Percentiles rank a stretch among this genome's conserved stretches.
Evolutionary conservation across 1,140 invertebrate genomes (phyloP).

Genomic region (Meteorus sp.): DNA sequence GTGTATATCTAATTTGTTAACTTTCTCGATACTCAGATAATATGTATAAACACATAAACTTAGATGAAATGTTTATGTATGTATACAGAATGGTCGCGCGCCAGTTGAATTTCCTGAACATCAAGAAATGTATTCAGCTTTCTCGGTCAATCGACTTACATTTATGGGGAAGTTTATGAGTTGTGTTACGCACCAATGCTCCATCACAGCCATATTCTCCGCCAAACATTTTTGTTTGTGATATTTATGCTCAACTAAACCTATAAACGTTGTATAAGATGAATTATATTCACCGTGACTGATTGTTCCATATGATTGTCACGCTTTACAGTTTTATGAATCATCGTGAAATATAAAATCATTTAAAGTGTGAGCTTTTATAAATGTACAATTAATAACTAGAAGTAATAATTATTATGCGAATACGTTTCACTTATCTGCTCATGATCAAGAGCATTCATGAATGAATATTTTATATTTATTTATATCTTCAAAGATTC

Average conservation of each 20-base stretch:
- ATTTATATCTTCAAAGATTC: not conserved
- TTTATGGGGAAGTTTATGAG: constrained; percentile 6
- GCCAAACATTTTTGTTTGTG: too few species aligned
- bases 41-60: not conserved
- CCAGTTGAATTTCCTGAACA: constrained; percentile 8
- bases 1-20: too few species aligned
- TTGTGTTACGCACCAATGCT: constrained; percentile 12
- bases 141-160: constrained; percentile 17
- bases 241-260: too few species aligned
- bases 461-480: not conserved
- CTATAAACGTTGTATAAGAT: too few species aligned
- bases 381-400: not conserved
- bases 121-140: constrained; percentile 7
- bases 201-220: too few species aligned
- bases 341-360: too few species aligned
- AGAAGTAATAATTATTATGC: not conserved
- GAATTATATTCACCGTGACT: constrained; percentile 15
- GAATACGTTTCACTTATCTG: too few species aligned
- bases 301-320: constrained; percentile 7
- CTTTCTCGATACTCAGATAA: too few species aligned
- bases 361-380: too few species aligned
- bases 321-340: not conserved
- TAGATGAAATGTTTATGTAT: not conserved
- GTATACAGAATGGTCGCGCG: not conserved
- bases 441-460: not conserved